Evolutionary conservation across 2,888 invertebrate genomes (phyloP), one percentile per base, ranked within the genome.

Genomic region (Dynastes maya): DNA sequence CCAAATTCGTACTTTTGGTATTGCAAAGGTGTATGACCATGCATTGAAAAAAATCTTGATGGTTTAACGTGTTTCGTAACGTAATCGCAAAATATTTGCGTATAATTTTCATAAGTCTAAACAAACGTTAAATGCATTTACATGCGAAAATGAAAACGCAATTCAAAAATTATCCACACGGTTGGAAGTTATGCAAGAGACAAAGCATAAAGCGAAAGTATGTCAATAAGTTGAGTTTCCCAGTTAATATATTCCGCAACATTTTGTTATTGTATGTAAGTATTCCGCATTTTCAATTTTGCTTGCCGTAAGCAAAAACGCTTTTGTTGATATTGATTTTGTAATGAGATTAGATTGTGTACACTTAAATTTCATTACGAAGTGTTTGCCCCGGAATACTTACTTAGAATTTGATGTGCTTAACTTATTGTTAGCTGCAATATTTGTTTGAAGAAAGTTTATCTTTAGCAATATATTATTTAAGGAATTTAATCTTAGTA

Each of bases 191-290:
- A 32, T 64, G 64, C 64, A 64, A 64, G 64, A 64, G 37, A 37
- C 37, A 40, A 16, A 64, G 64, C n/a, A 22, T 67, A 45, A 67
- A 45, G 22, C 45, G 45, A 67, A 67, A 67, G 65, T 67, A 67
- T 67, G 65, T 67, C 65, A 45, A 22, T 16, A 45, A 45, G 6
- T 67, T 45, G 65, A 67, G 6, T 67, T 67, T 67, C 45, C 65
- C 40, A 40, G 13, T 40, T 58, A 53, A 53, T 22, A 9, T 58
- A 22, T 58, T 58, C 55, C 55, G 55, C 55, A 58, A 58, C n/a
- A 58, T 58, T 58, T 22, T 22, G 55, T 22, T 58, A 22, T 58
- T 58, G 22, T 58, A 22, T 58, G 22, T 22, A 58, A 8, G n/a
- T 55, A 55, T 8, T 55, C 16, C 5, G 6, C n/a, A 58, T 16